Percentiles rank a stretch among this genome's conserved stretches.
Conservation (phyloP, 1,140 invertebrate genomes). For the Rhyzopertha dominica region DNA sequence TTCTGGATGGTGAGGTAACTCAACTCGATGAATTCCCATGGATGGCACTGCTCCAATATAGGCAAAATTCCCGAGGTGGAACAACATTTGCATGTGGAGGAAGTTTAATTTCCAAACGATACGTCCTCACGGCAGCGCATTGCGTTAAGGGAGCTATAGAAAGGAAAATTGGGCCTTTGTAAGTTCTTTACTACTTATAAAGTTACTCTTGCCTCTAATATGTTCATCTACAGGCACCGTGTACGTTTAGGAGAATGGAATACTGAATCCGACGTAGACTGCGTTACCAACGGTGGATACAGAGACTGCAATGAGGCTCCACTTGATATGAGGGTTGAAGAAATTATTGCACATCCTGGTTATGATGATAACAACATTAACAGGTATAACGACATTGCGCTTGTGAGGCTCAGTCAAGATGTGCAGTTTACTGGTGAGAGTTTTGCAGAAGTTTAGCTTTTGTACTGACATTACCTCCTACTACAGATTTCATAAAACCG, state of each 20-base stretch:
- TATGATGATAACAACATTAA: conserved; percentile 25
- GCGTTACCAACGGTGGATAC: conserved; percentile 39
- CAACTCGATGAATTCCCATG: conserved; percentile 61
- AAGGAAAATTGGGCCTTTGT: conserved; percentile 33
- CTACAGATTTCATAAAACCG: conserved; percentile 52
- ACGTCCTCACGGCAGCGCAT: conserved; percentile 55
- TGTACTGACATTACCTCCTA: conserved; percentile 5
- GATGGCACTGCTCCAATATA: conserved; percentile 65
- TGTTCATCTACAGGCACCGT: conserved; percentile 43
- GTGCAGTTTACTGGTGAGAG: conserved; percentile 32
- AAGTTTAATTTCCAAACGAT: conserved; percentile 46
- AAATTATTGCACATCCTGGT: conserved; percentile 28
- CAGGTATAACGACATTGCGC: conserved; percentile 37
- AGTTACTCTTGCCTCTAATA: neutral
- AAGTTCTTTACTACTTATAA: conserved; percentile 20
- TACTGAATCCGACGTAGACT: conserved; percentile 52
- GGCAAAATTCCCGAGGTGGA: conserved; percentile 30
- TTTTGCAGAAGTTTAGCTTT: neutral
- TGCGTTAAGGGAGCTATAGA: conserved; percentile 43
- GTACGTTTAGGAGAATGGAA: conserved; percentile 62
- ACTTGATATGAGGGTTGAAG: conserved; percentile 35
- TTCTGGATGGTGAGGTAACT: conserved; percentile 49
- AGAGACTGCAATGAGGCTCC: conserved; percentile 32
- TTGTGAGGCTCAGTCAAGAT: conserved; percentile 29
- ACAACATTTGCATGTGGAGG: conserved; percentile 50